Conservation (phyloP, 2,113 vertebrate genomes). For the Cyprinus carpio region DNA sequence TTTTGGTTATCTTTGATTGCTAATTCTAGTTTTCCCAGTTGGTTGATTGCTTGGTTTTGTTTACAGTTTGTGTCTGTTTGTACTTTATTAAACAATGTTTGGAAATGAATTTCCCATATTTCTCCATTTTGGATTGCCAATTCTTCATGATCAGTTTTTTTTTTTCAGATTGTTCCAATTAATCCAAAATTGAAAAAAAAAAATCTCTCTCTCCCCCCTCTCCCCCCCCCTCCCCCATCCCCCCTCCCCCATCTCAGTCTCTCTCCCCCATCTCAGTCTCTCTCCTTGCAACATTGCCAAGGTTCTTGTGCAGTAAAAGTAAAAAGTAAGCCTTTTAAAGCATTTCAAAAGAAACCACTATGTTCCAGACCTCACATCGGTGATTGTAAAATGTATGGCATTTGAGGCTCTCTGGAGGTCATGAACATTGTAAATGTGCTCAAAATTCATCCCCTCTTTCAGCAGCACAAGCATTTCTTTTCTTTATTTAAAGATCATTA, state of each 20-base stretch:
- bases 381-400: constrained; percentile 31
- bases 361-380: constrained; percentile 30
- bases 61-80: too few species aligned
- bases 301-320: constrained; percentile 32
- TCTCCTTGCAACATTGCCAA: constrained; percentile 4
- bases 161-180: too few species aligned
- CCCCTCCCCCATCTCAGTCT: background rate
- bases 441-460: background rate
- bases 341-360: constrained; percentile 43
- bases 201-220: too few species aligned
- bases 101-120: too few species aligned
- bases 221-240: too few species aligned
- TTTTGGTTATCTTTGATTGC: too few species aligned
- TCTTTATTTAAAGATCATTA: background rate
- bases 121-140: too few species aligned
- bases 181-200: too few species aligned
- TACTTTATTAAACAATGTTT: too few species aligned
- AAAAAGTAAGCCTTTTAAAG: constrained; percentile 40
- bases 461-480: background rate
- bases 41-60: too few species aligned
- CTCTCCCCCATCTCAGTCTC: background rate
- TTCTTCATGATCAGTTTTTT: too few species aligned
- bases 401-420: constrained; percentile 43
- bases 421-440: constrained; percentile 39
- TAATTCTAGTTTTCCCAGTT: too few species aligned